Evolutionary conservation across 1,140 invertebrate genomes (phyloP), one percentile per base, ranked within the genome.

Genomic region (Sarcophaga peregrina): DNA sequence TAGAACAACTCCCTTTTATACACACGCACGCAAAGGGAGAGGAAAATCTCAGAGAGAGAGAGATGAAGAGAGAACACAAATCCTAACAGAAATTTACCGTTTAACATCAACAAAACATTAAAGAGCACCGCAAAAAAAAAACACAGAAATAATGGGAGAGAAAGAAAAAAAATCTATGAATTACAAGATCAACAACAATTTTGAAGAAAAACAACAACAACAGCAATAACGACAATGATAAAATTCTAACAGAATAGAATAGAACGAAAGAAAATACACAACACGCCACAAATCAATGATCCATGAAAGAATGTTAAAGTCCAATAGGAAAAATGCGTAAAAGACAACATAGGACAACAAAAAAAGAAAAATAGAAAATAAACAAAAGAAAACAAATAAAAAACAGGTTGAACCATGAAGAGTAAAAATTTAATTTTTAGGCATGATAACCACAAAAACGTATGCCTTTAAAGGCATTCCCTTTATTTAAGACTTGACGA

Each of bases 91-190:
- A 76, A 76, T 47, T 47, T 76, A 76, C 13, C 48, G n/a, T 47
- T 82, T 75, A 82, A 82, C 52, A 74, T 47, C 52, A 25, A 82
- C 81, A 82, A 82, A 73, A 74, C 62, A 74, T 74, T 37, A 74
- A 52, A 73, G 74, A 45, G 80, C 17, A 82, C 81, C 74, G 52
- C 20, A 25, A 15, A 75, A 37, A 37, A 37, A 37, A 37, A 1
- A 37, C 25, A 37, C 4, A n/a, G n/a, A n/a, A 37, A 37, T 37
- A 37, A 37, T 37, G 25, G 25, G 25, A 37, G 25, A 37, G 25
- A 37, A 37, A 37, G 4, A 37, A 80, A 73, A 5, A 73, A 50
- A 8, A n/a, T 76, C 58, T 13, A 58, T 75, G 50, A 58, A 82
- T 58, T 58, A 73, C 9, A 82, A 72, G 62, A 74, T 72, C n/a